Percentiles rank a stretch among this genome's conserved stretches.
Conservation (phyloP, 1,140 invertebrate species). For the Drosophila biarmipes region DNA sequence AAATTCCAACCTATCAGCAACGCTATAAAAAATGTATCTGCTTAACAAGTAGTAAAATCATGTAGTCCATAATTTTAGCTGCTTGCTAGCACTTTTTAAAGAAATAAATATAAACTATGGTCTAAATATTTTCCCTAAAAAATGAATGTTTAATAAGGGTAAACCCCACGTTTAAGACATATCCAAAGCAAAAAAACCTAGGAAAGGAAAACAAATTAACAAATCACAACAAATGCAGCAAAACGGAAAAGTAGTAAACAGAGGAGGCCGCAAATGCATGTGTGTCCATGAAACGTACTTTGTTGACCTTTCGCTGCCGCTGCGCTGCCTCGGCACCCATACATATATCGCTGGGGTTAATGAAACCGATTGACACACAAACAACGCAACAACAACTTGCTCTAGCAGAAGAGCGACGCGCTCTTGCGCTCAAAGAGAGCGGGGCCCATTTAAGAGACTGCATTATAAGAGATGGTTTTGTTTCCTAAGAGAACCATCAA, state of each 20-base stretch:
- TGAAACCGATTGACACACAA: conserved; percentile 84
- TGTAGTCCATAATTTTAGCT: too few relatives aligned
- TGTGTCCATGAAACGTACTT: conserved; percentile 63
- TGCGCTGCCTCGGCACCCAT: conserved; percentile 9
- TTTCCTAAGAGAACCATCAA: neutral
- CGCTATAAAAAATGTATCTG: neutral
- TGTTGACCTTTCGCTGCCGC: conserved; percentile 68
- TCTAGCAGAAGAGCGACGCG: conserved; percentile 14
- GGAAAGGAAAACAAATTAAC: neutral
- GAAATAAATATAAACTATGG: too few relatives aligned
- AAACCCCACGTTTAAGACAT: too few relatives aligned
- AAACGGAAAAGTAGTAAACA: neutral
- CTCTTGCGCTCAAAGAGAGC: neutral
- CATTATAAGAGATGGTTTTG: neutral
- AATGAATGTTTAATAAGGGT: too few relatives aligned
- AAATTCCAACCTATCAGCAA: neutral
- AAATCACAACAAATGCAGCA: conserved; percentile 11
- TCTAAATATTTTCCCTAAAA: too few relatives aligned
- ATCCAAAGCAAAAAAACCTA: neutral
- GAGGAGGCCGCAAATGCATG: conserved; percentile 13
- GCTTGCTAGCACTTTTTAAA: too few relatives aligned
- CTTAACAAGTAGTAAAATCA: neutral
- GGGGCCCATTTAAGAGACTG: neutral
- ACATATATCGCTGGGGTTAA: conserved; percentile 73
- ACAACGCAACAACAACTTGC: conserved; percentile 59